Evolutionary conservation across 2,113 vertebrate species (phyloP).

Genomic region (Xiphophorus hellerii): DNA sequence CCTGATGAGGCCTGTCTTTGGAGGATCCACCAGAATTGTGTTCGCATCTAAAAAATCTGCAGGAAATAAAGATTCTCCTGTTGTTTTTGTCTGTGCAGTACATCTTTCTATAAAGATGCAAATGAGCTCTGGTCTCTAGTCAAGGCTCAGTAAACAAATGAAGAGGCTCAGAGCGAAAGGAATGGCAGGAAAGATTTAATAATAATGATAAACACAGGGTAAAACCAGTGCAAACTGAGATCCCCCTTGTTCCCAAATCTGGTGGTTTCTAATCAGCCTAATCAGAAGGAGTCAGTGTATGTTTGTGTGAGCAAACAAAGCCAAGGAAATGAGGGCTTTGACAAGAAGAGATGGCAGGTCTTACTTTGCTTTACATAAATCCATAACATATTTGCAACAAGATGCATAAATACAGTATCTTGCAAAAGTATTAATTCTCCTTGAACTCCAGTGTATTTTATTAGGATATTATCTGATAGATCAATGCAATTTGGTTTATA

Average conservation of each 20-base stretch:
- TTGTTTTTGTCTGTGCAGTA: conserved; percentile 62
- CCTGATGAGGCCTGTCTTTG: conserved; percentile 68
- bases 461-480: background rate
- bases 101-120: conserved; percentile 73
- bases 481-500: too few species aligned
- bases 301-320: conserved; percentile 3
- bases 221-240: conserved; percentile 38
- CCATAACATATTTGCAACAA: conserved; percentile 26
- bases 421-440: background rate
- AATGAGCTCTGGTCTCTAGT: conserved; percentile 65
- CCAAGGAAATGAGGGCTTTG: conserved; percentile 33
- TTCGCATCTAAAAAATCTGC: conserved; percentile 59
- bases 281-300: conserved; percentile 8
- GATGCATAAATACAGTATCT: background rate
- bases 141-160: conserved; percentile 53
- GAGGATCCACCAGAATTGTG: conserved; percentile 67
- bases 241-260: conserved; percentile 48
- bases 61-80: conserved; percentile 65
- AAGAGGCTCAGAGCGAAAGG: conserved; percentile 29
- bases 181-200: conserved; percentile 25
- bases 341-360: conserved; percentile 42
- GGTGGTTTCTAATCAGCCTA: conserved; percentile 33
- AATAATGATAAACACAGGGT: conserved; percentile 8
- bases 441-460: background rate
- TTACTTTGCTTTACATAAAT: conserved; percentile 43